phyloP scores from a whole-genome alignment of 2,888 invertebrate genomes.

The Cosmorhoe ocellata region DNA sequence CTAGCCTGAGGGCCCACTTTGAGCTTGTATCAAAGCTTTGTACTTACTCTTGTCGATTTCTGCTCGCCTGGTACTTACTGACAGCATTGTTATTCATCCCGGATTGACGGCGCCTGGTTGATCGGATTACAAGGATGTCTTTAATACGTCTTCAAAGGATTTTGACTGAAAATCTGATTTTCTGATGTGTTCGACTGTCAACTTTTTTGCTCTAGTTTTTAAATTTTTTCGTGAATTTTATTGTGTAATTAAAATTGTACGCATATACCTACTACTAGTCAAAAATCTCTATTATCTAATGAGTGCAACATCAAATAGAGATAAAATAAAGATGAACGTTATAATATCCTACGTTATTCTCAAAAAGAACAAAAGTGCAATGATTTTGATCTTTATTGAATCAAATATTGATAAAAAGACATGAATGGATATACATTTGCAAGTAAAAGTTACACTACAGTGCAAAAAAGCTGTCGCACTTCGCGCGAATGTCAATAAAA shows the following conservation, averaged over 20 bases:
- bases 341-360: no score
- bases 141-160: background rate
- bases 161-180: no score
- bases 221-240: no score
- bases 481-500: constrained; percentile 69
- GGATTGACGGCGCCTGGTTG: constrained; percentile 17
- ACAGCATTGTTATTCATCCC: constrained; percentile 17
- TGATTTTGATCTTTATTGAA: background rate
- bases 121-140: background rate
- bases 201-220: no score
- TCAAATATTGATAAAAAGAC: constrained; percentile 26
- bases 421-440: constrained; percentile 35
- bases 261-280: no score
- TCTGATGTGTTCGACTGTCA: no score
- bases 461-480: constrained; percentile 58
- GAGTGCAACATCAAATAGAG: no score
- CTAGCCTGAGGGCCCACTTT: constrained; percentile 70
- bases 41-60: constrained; percentile 67
- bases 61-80: constrained; percentile 46
- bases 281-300: no score
- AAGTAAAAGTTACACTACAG: constrained; percentile 45
- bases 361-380: no score
- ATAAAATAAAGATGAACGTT: no score
- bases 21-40: constrained; percentile 61
- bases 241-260: no score